These are phyloP conservation scores for Passer montanus DNA, from an alignment of 2,113 vertebrate species.

Conservation along the genomic window DNA sequence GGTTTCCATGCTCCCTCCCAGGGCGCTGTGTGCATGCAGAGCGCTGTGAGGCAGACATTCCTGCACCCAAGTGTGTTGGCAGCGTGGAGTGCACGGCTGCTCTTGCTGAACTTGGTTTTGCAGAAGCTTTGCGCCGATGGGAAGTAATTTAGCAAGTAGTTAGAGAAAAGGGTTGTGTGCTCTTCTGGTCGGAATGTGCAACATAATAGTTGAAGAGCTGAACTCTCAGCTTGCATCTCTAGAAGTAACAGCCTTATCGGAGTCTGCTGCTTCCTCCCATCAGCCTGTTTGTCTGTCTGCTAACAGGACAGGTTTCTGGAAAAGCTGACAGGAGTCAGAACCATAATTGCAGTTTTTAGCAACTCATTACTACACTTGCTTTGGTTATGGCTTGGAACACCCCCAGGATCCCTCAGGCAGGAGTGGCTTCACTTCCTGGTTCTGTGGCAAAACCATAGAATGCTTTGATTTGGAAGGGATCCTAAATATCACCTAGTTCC, in stretches of 20 bases:
- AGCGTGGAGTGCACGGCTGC: fast-evolving
- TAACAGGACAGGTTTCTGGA: not conserved
- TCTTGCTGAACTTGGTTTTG: not conserved
- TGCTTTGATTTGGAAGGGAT: not conserved
- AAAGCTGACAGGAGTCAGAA: not conserved
- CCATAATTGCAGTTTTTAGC: not conserved
- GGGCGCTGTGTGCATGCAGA: too few species aligned
- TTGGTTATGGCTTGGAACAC: not conserved
- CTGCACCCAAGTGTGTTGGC: not conserved
- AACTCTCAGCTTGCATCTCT: not conserved
- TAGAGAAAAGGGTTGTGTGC: not conserved
- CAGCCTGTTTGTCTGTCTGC: not conserved
- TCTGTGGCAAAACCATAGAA: not conserved
- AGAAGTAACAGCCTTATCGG: not conserved
- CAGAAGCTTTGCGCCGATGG: not conserved
- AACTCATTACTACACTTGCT: not conserved
- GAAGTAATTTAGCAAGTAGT: not conserved
- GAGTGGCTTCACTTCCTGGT: not conserved
- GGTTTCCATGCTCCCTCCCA: not conserved
- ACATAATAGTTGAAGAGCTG: fast-evolving
- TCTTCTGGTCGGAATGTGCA: fast-evolving
- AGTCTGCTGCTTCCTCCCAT: not conserved
- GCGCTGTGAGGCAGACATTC: fast-evolving
- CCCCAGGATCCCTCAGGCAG: not conserved
- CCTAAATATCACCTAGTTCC: not conserved